Conservation (phyloP, 1,140 invertebrate species). For the Carcinoscorpius rotundicauda region DNA sequence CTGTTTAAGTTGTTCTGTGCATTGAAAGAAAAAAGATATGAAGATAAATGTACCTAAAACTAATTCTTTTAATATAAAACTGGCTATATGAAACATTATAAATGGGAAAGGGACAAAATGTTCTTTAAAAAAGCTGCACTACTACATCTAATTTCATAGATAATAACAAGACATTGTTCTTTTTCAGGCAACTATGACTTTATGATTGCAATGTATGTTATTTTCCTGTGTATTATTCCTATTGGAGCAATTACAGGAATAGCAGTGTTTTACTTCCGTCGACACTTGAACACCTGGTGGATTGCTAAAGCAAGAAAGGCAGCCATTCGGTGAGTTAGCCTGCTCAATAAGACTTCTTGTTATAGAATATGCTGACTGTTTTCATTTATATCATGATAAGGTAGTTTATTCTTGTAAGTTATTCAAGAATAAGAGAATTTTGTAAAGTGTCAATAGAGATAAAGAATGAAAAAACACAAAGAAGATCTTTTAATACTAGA, state of each 20-base stretch:
- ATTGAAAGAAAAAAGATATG: no score
- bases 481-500: background rate
- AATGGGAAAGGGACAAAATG: no score
- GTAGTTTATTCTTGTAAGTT: background rate
- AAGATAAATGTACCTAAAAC: no score
- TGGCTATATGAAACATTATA: no score
- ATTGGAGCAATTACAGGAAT: constrained; percentile 47
- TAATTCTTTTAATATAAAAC: no score
- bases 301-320: constrained; percentile 38
- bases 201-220: constrained; percentile 57
- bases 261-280: constrained; percentile 55
- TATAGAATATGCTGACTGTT: background rate
- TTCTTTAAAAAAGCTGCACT: no score
- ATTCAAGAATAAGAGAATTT: background rate
- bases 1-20: no score
- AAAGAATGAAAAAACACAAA: background rate
- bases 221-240: constrained; percentile 72
- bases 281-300: constrained; percentile 49
- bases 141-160: no score
- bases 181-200: constrained; percentile 41
- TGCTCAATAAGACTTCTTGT: constrained; percentile 4
- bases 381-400: background rate
- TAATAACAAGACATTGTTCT: background rate
- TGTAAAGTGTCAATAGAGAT: constrained; percentile 1
- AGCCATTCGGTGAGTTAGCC: constrained; percentile 15